These are phyloP conservation scores for Pelvicachromis taeniatus DNA, from an alignment of 2,113 vertebrate genomes.

Conservation along the genomic window DNA sequence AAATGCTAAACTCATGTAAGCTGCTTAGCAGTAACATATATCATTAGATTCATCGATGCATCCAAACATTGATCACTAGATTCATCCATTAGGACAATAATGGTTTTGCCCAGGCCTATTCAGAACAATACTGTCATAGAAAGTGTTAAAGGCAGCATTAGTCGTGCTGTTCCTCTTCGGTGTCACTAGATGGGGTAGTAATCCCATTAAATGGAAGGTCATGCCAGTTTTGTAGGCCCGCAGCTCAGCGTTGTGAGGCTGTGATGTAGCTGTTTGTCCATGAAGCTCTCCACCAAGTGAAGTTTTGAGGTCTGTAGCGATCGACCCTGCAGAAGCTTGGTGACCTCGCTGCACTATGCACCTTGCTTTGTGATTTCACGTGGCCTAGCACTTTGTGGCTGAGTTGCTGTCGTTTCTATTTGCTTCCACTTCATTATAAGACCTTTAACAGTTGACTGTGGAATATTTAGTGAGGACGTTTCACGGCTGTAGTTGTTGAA, in stretches of 20 bases:
- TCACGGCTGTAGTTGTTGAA: background rate
- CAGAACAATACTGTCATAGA: background rate
- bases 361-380: background rate
- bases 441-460: background rate
- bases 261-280: background rate
- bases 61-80: no score
- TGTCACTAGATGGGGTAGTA: slow-evolving; percentile 28
- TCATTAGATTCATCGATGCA: no score
- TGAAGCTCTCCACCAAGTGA: background rate
- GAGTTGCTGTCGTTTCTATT: background rate
- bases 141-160: no score
- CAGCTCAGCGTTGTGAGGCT: background rate
- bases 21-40: no score
- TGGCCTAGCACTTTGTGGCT: background rate
- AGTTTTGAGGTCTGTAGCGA: background rate
- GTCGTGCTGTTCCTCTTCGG: background rate
- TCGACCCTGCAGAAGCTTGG: no score
- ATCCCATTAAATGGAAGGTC: background rate
- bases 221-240: background rate
- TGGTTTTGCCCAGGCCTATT: no score
- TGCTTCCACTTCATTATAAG: background rate
- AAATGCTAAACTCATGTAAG: no score
- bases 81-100: no score
- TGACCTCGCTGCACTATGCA: background rate
- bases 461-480: background rate